These are phyloP conservation scores for Pipistrellus kuhlii DNA, from an alignment of 2,797 vertebrate species.

Conservation along the genomic window DNA sequence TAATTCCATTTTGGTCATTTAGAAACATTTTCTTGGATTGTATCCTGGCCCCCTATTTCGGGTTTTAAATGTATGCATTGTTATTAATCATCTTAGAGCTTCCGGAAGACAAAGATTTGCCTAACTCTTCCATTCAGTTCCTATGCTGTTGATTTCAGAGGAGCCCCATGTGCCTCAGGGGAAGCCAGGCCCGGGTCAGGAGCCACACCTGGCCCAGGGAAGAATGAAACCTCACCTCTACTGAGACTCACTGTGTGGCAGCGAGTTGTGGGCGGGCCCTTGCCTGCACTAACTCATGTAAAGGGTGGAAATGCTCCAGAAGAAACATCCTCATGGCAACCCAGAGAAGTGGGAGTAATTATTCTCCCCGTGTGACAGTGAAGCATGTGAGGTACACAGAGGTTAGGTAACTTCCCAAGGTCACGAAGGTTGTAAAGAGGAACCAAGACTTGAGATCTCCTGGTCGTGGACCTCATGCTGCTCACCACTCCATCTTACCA, in stretches of 20 bases:
- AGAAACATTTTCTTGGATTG: background rate
- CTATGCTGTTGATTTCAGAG: background rate
- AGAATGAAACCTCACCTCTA: background rate
- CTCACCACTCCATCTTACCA: background rate
- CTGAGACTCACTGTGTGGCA: background rate
- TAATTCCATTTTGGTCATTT: background rate
- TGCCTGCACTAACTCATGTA: background rate
- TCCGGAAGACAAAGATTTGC: background rate
- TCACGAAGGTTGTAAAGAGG: background rate
- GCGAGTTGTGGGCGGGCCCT: background rate
- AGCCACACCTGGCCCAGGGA: background rate
- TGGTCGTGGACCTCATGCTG: background rate
- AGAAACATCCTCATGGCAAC: background rate
- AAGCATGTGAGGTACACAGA: background rate
- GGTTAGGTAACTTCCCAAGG: background rate
- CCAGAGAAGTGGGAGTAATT: background rate
- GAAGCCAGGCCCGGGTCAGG: background rate
- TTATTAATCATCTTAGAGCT: background rate
- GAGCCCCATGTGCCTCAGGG: accelerated
- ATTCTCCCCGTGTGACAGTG: background rate
- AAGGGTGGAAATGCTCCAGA: background rate
- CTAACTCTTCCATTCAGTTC: background rate
- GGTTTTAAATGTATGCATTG: background rate
- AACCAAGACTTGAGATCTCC: background rate
- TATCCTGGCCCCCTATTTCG: background rate